A percentile compares a stretch with the other conserved stretches of the same genome.
phyloP scores from a whole-genome alignment of 2,113 vertebrate genomes.

The Passer montanus region DNA sequence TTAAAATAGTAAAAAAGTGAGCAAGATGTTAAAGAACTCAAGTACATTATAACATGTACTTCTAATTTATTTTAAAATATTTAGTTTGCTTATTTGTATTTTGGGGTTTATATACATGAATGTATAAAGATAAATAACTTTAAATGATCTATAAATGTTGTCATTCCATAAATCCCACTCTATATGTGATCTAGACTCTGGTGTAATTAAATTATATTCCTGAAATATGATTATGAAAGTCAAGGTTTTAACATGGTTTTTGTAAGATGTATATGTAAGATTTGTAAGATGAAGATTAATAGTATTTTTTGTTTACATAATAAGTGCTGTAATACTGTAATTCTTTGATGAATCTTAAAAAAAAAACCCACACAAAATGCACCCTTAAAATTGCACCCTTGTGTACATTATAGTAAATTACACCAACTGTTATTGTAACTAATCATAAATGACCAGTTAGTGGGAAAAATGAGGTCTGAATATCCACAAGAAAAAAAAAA shows the following conservation, averaged over 20 bases:
- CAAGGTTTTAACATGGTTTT: background rate
- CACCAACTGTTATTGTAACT: background rate
- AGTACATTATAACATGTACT: background rate
- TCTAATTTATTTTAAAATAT: background rate
- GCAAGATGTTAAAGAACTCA: background rate
- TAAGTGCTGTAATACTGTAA: background rate
- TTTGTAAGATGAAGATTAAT: background rate
- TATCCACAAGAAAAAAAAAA: background rate
- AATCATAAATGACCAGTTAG: background rate
- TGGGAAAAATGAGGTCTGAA: background rate
- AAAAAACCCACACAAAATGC: rapidly evolving
- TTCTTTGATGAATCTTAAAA: background rate
- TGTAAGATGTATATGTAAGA: background rate
- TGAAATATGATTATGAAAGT: background rate
- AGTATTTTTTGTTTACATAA: background rate
- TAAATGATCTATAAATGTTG: background rate
- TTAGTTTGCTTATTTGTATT: background rate
- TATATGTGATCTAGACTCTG: background rate
- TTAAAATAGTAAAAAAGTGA: background rate
- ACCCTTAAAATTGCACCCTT: background rate
- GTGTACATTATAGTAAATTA: background rate
- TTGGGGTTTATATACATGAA: background rate
- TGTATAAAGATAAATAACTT: background rate
- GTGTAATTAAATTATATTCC: background rate
- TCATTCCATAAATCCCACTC: background rate